Evolutionary conservation across 53 echinoderm and acorn worm species (phyloP), one percentile per base, ranked within the genome.

Genomic region (Holothuria scabra): DNA sequence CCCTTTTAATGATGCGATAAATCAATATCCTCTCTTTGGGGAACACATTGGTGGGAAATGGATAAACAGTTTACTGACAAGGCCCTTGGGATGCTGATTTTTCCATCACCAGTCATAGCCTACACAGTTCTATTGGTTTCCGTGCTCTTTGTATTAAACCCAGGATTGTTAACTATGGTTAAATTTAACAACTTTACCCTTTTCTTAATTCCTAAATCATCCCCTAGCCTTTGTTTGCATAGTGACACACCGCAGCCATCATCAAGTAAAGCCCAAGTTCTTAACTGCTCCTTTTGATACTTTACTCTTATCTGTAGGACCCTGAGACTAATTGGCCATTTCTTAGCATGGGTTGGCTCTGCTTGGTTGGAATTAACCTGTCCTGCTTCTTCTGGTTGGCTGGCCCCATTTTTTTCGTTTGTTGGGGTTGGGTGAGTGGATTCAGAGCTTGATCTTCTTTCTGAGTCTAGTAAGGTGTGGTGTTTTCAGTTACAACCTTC

Each of bases 221-320:
- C 68, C 59, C 82, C 88, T 20, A 90, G 81, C 12, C 87, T 59
- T 69, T 85, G 59, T 29, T 90, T 87, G 26, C 90, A 87, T 21
- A 93, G 85, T 2, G 90, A 87, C 13, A 92, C 86, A 60, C 87
- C 87, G 52, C 92, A 89, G 66, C 92, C 89, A 16, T 92, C 83
- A 30, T 92, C 91, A 3, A 88, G 82, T 32, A 91, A 34, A 24
- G 89, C 92, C 92, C 93, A 87, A 16, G 93, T 92, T 49, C 25
- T 81, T 11, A 87, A 23, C 32, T 89, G 69, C 12, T 56, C 84
- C n/a, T 32, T 38, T n/a, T 34, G 46, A 16, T 74, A 49, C 48
- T 66, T 80, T 3, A 90, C 60, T 86, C 66, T 87, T 26, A 92
- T 90, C 3, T 86, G 93, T 5, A 93, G 65, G 31, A 93, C 82